Conservation (phyloP, 2,113 vertebrate species). For the Apteryx owenii region DNA sequence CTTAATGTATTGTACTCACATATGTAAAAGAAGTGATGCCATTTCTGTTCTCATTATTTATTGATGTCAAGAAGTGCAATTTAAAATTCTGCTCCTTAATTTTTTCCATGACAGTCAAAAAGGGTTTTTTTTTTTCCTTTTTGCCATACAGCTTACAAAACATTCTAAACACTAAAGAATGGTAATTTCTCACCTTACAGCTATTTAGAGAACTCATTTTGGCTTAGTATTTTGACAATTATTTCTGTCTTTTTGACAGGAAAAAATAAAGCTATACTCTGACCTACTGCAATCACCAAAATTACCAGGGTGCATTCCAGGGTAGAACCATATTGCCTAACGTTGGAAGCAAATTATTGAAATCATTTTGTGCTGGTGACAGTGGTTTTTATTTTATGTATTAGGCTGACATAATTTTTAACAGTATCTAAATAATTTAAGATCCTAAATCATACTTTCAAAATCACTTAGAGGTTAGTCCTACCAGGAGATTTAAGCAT, state of each 20-base stretch:
- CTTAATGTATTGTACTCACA: constrained; percentile 26
- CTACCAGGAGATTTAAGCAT: neutral
- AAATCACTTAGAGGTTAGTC: neutral
- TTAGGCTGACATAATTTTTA: neutral
- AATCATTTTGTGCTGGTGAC: neutral
- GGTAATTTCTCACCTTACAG: constrained; percentile 20
- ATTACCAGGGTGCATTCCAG: neutral
- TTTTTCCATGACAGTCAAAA: neutral
- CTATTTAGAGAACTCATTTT: constrained; percentile 43
- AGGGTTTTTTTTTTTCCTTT: neutral
- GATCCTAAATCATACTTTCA: neutral
- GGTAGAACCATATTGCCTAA: neutral
- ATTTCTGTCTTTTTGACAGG: neutral
- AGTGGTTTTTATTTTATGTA: neutral
- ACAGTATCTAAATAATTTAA: neutral
- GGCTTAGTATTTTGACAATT: neutral
- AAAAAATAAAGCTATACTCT: neutral
- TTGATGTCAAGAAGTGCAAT: constrained; percentile 43
- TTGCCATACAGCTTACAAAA: constrained; percentile 24
- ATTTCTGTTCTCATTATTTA: constrained; percentile 55
- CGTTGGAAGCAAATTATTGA: neutral
- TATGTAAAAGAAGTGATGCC: constrained; percentile 24
- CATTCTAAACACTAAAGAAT: constrained; percentile 23
- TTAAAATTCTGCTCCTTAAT: constrained; percentile 56
- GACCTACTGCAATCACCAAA: neutral